These are phyloP conservation scores for Dicranocentrus wangi DNA, from an alignment of 2,888 invertebrate genomes.

Conservation along the genomic window DNA sequence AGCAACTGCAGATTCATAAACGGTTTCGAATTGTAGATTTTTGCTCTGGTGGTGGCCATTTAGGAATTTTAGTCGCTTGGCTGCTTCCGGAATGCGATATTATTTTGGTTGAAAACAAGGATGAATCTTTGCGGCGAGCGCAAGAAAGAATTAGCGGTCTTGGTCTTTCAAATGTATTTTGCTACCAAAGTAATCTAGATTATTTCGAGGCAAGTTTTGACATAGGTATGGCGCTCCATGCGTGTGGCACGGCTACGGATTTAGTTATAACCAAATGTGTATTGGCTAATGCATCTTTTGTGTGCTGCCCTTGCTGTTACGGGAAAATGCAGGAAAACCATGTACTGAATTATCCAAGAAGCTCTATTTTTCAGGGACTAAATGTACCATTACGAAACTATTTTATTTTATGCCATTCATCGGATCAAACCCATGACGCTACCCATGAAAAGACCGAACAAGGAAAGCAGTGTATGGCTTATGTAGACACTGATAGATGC, in stretches of 20 bases:
- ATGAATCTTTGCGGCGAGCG: constrained; percentile 86
- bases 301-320: constrained; percentile 95
- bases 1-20: constrained; percentile 18
- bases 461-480: constrained; percentile 89
- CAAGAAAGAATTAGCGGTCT: constrained; percentile 81
- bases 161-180: constrained; percentile 82
- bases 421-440: constrained; percentile 90
- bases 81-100: constrained; percentile 85
- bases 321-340: constrained; percentile 89
- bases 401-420: constrained; percentile 88
- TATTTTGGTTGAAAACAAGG: constrained; percentile 92
- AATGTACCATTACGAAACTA: constrained; percentile 78
- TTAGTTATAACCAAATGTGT: constrained; percentile 90
- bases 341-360: constrained; percentile 87
- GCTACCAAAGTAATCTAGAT: constrained; percentile 91
- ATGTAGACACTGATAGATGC: constrained; percentile 90
- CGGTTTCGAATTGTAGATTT: constrained; percentile 89
- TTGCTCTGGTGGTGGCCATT: constrained; percentile 94
- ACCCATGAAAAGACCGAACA: constrained; percentile 82
- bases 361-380: constrained; percentile 75
- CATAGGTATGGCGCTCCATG: constrained; percentile 91
- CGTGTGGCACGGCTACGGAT: constrained; percentile 96
- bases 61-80: constrained; percentile 89
- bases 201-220: constrained; percentile 86
- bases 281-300: constrained; percentile 83